phyloP scores from a whole-genome alignment of 2,888 invertebrate genomes.

The Rhagonycha lutea region DNA sequence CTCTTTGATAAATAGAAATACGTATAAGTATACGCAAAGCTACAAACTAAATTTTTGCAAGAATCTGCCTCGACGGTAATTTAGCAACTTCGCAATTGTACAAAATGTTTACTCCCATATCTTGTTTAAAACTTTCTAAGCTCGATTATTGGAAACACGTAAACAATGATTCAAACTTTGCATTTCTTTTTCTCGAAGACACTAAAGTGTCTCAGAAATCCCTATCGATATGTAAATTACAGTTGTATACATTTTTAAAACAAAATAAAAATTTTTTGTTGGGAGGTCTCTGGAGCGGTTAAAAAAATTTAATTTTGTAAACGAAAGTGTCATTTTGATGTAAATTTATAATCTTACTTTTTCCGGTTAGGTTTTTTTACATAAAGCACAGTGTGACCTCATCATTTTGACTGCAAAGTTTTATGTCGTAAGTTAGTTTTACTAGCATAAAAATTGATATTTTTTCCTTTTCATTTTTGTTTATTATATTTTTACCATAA shows the following conservation, averaged over 20 bases:
- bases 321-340: not conserved
- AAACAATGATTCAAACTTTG: not conserved
- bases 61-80: not conserved
- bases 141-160: not conserved
- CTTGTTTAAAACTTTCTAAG: not conserved
- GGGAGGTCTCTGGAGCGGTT: not conserved
- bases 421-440: not conserved
- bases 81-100: not conserved
- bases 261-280: not conserved
- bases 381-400: not conserved
- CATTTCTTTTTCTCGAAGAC: not conserved
- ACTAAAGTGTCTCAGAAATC: not conserved
- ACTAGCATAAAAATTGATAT: not conserved
- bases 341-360: not conserved
- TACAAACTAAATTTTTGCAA: too few species aligned
- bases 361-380: not conserved
- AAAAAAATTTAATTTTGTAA: not conserved
- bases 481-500: not conserved
- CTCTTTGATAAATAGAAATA: not conserved
- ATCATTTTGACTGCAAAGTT: not conserved
- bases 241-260: not conserved
- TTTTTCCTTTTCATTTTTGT: not conserved
- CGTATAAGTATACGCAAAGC: not conserved
- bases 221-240: not conserved
- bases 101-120: not conserved